Evolutionary conservation across 2,888 invertebrate genomes (phyloP).

Genomic region (Shargacucullia verbasci): DNA sequence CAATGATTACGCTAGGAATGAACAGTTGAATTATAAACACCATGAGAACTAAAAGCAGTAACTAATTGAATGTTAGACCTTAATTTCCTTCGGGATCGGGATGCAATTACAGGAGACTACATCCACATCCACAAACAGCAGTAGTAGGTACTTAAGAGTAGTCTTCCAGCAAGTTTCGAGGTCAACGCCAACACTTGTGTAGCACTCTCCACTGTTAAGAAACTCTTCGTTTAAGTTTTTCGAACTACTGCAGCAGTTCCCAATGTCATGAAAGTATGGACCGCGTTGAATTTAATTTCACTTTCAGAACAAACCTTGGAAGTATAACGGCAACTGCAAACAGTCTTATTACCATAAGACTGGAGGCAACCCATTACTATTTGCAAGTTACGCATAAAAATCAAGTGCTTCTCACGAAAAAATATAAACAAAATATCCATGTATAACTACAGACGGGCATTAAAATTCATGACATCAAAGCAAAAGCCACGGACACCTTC

Average conservation of each 20-base stretch:
- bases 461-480: conserved; percentile 36
- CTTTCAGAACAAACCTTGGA: conserved; percentile 20
- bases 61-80: conserved; percentile 40
- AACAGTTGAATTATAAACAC: conserved; percentile 4
- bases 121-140: conserved; percentile 19
- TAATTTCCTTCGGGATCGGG: conserved; percentile 56
- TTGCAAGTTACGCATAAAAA: conserved; percentile 10
- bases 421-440: background rate
- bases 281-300: conserved; percentile 29
- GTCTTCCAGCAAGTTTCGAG: conserved; percentile 43
- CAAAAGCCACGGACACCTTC: conserved; percentile 15
- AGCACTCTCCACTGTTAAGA: conserved; percentile 30
- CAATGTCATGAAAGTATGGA: conserved; percentile 32
- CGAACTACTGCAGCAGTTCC: conserved; percentile 44
- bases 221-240: conserved; percentile 45
- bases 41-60: conserved; percentile 24
- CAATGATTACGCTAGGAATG: too few species aligned
- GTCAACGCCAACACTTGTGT: conserved; percentile 41
- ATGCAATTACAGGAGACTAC: conserved; percentile 45
- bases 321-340: too few species aligned
- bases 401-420: background rate
- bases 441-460: conserved; percentile 6
- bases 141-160: conserved; percentile 21
- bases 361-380: too few species aligned
- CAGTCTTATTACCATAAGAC: too few species aligned